Evolutionary conservation across 2,888 invertebrate species (phyloP), one percentile per base, ranked within the genome.

Genomic region (Synergus laeviventris): DNA sequence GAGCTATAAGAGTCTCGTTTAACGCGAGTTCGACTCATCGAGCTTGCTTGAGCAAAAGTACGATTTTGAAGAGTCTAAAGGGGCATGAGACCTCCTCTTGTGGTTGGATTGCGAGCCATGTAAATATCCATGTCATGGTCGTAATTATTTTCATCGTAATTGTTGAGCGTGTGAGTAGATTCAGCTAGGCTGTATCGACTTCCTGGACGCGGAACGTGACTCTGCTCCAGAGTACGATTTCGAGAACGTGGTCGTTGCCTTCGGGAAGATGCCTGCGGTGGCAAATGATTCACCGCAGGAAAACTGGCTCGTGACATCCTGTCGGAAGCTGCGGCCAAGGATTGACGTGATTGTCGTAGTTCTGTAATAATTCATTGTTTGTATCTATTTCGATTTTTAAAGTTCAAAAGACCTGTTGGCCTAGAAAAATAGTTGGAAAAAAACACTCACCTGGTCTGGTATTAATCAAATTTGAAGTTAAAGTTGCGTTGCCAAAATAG

Each of bases 51-150:
- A 82, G 81, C 82, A 81, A 79, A 81, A 74, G 31, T 21, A 39
- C 21, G 42, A 45, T 39, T 16, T 36, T 24, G 8, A 45, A 56
- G 56, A 21, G 76, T 78, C 86, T 88, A 96, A 93, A 96, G 94
- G 82, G 96, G 97, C 89, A 96, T 96, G 88, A 97, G 92, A 82
- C 96, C 96, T 89, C 96, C 95, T 87, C 96, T 94, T 77, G 96
- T 95, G 73, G 96, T 97, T 80, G 97, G 96, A 92, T 97, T 97
- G 88, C 97, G 94, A 78, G 97, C 96, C 95, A 97, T 97, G 91
- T 98, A 97, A 87, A 97, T 97, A 87, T 97, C 97, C 96, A 97
- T 97, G 90, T 97, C 97, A 91, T 97, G 97, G 91, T 97, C 97
- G 97, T 97, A 98, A 91, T 96, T 96, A 89, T 97, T 97, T 90